Percentiles rank a stretch among this genome's conserved stretches.
phyloP scores from a whole-genome alignment of 2,797 vertebrate species.

The Pampus argenteus region DNA sequence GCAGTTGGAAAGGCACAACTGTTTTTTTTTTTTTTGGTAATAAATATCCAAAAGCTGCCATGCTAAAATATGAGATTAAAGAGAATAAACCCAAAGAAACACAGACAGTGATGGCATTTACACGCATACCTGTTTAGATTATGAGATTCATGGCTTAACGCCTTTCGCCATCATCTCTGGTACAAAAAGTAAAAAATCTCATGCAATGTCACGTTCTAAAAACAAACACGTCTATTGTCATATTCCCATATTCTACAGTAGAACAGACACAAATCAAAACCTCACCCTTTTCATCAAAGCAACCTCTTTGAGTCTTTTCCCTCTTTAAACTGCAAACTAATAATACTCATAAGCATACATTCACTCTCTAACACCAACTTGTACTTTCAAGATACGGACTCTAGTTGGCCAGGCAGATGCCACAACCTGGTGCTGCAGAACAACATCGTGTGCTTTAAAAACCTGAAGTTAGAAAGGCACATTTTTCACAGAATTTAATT shows the following conservation, averaged over 20 bases:
- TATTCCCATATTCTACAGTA: constrained; percentile 26
- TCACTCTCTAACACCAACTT: constrained; percentile 15
- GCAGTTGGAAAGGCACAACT: constrained; percentile 6
- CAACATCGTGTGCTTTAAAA: constrained; percentile 5
- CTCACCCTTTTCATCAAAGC: constrained; percentile 8
- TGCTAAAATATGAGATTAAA: constrained; percentile 21
- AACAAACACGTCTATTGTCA: constrained; percentile 35
- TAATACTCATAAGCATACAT: constrained; percentile 4
- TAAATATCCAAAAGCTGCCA: constrained; percentile 16
- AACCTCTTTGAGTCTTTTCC: background rate
- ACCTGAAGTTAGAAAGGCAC: constrained; percentile 16
- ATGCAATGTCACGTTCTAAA: background rate
- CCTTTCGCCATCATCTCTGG: background rate
- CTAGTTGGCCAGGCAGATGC: constrained; percentile 41
- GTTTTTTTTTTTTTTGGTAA: constrained; percentile 31
- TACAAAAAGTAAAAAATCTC: background rate
- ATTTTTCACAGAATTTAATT: constrained; percentile 6
- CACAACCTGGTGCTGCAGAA: constrained; percentile 24
- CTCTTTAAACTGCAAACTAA: background rate
- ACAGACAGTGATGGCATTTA: constrained; percentile 7
- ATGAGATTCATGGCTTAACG: background rate
- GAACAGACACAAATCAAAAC: constrained; percentile 40
- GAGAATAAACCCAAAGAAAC: constrained; percentile 1
- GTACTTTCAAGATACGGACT: constrained; percentile 16
- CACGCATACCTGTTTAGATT: background rate